These are phyloP conservation scores for Aspiorhynchus laticeps DNA, from an alignment of 2,113 vertebrate genomes.

Conservation along the genomic window DNA sequence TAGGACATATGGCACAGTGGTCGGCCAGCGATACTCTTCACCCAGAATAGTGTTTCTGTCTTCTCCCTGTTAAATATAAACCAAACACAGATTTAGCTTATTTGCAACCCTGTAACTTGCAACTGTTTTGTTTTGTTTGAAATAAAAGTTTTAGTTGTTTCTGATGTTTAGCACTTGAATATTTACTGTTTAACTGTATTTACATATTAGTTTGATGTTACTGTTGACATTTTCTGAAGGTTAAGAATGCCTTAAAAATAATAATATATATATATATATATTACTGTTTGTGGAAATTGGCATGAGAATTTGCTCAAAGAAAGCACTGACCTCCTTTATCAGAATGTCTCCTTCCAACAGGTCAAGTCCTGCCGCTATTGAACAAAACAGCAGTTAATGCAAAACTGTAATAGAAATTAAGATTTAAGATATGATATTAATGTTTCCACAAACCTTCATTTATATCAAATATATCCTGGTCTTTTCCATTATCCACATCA, in stretches of 20 bases:
- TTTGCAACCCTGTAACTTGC: neutral
- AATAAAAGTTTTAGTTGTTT: neutral
- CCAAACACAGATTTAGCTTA: neutral
- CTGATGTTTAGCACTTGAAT: neutral
- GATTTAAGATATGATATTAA: neutral
- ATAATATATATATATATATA: too few species aligned
- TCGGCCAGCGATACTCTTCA: slow-evolving; percentile 84
- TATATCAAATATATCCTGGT: slow-evolving; percentile 84
- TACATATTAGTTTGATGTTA: neutral
- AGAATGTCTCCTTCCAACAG: slow-evolving; percentile 88
- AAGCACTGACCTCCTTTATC: slow-evolving; percentile 73
- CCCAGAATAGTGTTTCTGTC: slow-evolving; percentile 81
- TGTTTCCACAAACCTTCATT: slow-evolving; percentile 79
- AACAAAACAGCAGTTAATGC: slow-evolving; percentile 48
- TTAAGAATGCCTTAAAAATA: neutral
- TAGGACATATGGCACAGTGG: slow-evolving; percentile 82
- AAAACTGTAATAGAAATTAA: neutral
- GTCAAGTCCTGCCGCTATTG: slow-evolving; percentile 78
- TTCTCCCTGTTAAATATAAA: slow-evolving; percentile 52
- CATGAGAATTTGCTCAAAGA: neutral
- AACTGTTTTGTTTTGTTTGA: neutral
- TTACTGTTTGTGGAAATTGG: neutral
- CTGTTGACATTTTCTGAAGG: neutral
- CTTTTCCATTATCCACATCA: slow-evolving; percentile 80
- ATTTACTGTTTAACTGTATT: neutral